Conservation (phyloP, 2,797 vertebrate species). For the Merluccius polli region DNA sequence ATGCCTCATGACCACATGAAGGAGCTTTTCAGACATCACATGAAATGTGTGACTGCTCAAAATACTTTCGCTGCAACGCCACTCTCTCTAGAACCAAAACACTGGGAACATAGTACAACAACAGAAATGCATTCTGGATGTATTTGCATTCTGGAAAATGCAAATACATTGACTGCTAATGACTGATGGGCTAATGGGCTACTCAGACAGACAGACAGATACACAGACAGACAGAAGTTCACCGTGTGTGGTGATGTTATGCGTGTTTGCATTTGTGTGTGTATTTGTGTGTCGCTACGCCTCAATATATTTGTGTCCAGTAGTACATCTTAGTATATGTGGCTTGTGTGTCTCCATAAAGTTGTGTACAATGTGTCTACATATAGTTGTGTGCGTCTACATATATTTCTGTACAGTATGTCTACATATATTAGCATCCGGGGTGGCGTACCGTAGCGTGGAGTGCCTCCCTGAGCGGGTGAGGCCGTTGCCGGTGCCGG, state of each 20-base stretch:
- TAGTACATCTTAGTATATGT: too few relatives aligned
- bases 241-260: background rate
- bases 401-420: background rate
- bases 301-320: too few relatives aligned
- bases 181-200: too few relatives aligned
- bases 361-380: background rate
- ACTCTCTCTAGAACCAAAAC: background rate
- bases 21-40: constrained; percentile 50
- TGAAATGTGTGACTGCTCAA: constrained; percentile 57
- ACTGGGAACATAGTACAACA: background rate
- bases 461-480: constrained; percentile 86
- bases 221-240: background rate
- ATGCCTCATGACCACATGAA: constrained; percentile 62
- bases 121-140: background rate
- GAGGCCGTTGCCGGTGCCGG: constrained; percentile 78
- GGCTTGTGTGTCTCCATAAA: too few relatives aligned
- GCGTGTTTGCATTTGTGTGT: background rate
- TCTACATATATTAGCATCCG: background rate
- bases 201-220: too few relatives aligned
- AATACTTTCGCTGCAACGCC: constrained; percentile 31
- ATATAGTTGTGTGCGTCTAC: background rate
- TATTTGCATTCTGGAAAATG: too few relatives aligned
- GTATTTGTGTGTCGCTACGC: too few relatives aligned
- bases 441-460: constrained; percentile 67
- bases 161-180: background rate